Percentiles rank a stretch among this genome's conserved stretches.
phyloP scores from a whole-genome alignment of 2,797 vertebrate genomes.

The Sebastes cheni region DNA sequence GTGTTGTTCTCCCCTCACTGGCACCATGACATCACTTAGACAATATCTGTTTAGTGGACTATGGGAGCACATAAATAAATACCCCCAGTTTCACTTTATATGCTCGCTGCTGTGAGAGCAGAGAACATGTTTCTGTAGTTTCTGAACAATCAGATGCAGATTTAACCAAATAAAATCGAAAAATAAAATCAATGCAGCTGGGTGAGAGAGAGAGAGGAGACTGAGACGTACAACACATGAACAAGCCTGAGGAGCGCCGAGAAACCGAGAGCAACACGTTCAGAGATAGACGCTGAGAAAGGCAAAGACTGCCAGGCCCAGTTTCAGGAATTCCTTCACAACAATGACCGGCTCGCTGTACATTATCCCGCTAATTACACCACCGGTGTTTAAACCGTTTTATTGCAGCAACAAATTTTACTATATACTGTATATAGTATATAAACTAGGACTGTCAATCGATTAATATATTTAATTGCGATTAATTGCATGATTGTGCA shows the following conservation, averaged over 20 bases:
- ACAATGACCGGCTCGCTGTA: too few relatives aligned
- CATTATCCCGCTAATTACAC: too few relatives aligned
- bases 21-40: slow-evolving; percentile 31
- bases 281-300: neutral
- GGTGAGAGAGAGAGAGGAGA: neutral
- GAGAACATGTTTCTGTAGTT: neutral
- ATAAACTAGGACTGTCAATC: too few relatives aligned
- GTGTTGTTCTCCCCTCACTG: slow-evolving; percentile 31
- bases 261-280: neutral
- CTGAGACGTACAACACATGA: neutral
- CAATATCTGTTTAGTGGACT: slow-evolving; percentile 34
- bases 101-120: slow-evolving; percentile 1
- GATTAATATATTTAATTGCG: too few relatives aligned
- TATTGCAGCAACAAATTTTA: too few relatives aligned
- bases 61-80: slow-evolving; percentile 17
- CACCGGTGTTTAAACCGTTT: too few relatives aligned
- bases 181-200: neutral
- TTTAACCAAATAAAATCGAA: neutral
- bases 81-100: neutral
- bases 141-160: neutral
- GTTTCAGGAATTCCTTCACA: too few relatives aligned
- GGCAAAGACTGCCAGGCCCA: too few relatives aligned
- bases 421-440: too few relatives aligned
- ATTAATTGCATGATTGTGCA: too few relatives aligned
- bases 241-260: neutral